Conservation (phyloP, 2,113 vertebrate species). For the Chaetops frenatus region DNA sequence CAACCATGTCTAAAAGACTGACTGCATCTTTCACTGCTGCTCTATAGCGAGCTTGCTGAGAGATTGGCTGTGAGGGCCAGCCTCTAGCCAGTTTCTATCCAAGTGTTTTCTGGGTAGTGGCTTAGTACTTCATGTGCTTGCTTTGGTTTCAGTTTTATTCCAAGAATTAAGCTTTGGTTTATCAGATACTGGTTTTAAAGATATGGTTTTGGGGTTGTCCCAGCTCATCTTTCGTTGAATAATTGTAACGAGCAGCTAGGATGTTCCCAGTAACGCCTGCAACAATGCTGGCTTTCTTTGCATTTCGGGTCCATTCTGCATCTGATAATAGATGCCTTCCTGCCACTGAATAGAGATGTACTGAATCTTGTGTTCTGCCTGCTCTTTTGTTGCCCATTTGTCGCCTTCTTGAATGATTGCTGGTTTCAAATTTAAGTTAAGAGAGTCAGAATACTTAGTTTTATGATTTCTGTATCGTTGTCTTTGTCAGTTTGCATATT, state of each 20-base stretch:
- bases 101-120: background rate
- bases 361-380: background rate
- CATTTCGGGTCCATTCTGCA: background rate
- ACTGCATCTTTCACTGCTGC: constrained; percentile 56
- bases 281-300: constrained; percentile 50
- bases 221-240: background rate
- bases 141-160: background rate
- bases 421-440: background rate
- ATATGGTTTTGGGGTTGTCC: background rate
- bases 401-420: background rate
- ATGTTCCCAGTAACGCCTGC: background rate
- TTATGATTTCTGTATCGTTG: background rate
- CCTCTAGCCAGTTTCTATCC: background rate
- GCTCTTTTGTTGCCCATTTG: background rate
- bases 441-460: background rate
- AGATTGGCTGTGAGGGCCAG: background rate
- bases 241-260: background rate
- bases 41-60: background rate
- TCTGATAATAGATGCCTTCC: constrained; percentile 51
- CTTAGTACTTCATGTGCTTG: background rate
- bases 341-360: constrained; percentile 25
- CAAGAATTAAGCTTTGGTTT: background rate
- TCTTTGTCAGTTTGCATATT: background rate
- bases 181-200: background rate
- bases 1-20: constrained; percentile 57